These are phyloP conservation scores for Cecropterus lyciades DNA, from an alignment of 1,140 invertebrate genomes.

Conservation along the genomic window DNA sequence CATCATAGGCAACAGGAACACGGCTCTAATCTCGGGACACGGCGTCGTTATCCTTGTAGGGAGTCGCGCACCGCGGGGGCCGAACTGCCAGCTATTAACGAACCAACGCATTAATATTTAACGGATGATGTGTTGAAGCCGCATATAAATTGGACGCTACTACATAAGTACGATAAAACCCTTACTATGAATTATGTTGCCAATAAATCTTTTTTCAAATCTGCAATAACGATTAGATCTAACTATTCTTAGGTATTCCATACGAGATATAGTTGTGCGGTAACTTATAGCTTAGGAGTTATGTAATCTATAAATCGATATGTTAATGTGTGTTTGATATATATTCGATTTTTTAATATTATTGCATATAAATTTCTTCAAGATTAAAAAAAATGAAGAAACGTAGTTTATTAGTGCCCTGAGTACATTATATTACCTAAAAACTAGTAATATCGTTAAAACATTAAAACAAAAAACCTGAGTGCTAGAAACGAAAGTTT, in stretches of 20 bases:
- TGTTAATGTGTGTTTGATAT: too few species aligned
- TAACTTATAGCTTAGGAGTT: too few species aligned
- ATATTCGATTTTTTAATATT: too few species aligned
- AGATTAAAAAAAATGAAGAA: too few species aligned
- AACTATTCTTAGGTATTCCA: not conserved
- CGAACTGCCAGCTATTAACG: conserved; percentile 45
- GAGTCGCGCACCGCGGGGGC: conserved; percentile 42
- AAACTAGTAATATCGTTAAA: too few species aligned
- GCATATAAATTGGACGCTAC: conserved; percentile 5
- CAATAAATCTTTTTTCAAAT: conserved; percentile 2
- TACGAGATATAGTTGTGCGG: too few species aligned
- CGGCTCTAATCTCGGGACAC: conserved; percentile 55
- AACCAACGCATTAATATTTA: conserved; percentile 56
- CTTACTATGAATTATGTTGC: conserved; percentile 4
- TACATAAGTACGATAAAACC: conserved; percentile 4
- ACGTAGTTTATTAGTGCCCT: too few species aligned
- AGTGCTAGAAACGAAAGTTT: too few species aligned
- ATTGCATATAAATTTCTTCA: too few species aligned
- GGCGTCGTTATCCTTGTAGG: conserved; percentile 57
- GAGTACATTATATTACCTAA: too few species aligned
- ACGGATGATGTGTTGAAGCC: conserved; percentile 41
- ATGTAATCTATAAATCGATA: too few species aligned
- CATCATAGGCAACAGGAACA: conserved; percentile 48
- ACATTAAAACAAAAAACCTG: too few species aligned
- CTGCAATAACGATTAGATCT: not conserved